Conservation (phyloP, 2,888 invertebrate species). For the Lasioglossum pauxillum region DNA sequence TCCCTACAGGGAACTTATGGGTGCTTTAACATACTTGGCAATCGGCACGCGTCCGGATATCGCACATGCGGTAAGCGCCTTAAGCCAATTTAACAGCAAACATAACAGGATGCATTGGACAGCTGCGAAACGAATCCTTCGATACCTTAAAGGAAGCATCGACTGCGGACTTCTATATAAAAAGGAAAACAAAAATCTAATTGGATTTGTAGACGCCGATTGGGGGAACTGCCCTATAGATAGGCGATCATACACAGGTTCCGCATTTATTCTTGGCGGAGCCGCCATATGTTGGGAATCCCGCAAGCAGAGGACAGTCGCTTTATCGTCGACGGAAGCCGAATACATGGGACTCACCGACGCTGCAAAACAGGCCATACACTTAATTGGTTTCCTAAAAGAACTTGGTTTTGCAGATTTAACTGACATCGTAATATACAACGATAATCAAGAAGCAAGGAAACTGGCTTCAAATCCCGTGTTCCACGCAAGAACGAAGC, state of each 20-base stretch:
- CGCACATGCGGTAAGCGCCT: neutral
- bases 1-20: constrained; percentile 6
- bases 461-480: neutral
- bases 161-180: neutral
- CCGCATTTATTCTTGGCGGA: neutral
- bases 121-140: constrained; percentile 10
- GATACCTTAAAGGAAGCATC: constrained; percentile 16
- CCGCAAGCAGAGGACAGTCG: neutral
- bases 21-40: constrained; percentile 14
- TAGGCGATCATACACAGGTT: neutral
- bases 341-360: neutral
- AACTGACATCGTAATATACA: neutral
- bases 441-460: neutral
- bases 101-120: neutral
- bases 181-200: neutral
- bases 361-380: neutral
- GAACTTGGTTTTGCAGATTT: constrained; percentile 3
- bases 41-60: constrained; percentile 11
- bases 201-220: neutral
- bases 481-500: neutral
- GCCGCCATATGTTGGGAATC: neutral
- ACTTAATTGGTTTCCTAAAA: neutral
- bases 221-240: neutral
- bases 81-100: constrained; percentile 5
- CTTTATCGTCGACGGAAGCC: neutral